Evolutionary conservation across 2,113 vertebrate genomes (phyloP).

Genomic region (Paramisgurnus dabryanus): DNA sequence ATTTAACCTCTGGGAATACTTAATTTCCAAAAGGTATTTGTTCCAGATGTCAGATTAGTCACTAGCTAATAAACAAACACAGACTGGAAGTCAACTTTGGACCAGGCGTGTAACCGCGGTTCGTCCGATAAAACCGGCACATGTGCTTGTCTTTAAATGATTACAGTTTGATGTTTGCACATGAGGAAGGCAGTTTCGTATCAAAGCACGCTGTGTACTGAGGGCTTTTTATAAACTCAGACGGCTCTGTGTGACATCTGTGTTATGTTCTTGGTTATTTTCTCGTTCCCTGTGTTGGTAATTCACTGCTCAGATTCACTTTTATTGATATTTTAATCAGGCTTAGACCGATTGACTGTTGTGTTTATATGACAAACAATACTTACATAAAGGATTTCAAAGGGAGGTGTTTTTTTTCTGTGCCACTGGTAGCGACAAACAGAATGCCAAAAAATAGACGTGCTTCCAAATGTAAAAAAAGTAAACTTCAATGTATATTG

Average conservation of each 20-base stretch:
- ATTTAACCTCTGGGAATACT: no score
- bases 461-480: no score
- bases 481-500: no score
- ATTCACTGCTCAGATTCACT: constrained; percentile 26
- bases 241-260: constrained; percentile 47
- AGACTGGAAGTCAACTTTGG: no score
- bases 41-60: no score
- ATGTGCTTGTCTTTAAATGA: constrained; percentile 31
- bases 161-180: constrained; percentile 42
- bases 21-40: no score
- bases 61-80: no score
- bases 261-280: constrained; percentile 48
- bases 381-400: background rate
- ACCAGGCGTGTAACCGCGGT: no score
- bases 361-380: background rate
- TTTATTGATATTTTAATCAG: constrained; percentile 12
- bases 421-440: background rate
- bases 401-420: background rate
- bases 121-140: background rate
- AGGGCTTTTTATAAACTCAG: constrained; percentile 52
- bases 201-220: constrained; percentile 46
- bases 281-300: constrained; percentile 15
- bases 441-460: background rate
- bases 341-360: background rate
- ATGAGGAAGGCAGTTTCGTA: constrained; percentile 37